Conservation (phyloP, 2,797 vertebrate genomes). For the Rallus crepitans region DNA sequence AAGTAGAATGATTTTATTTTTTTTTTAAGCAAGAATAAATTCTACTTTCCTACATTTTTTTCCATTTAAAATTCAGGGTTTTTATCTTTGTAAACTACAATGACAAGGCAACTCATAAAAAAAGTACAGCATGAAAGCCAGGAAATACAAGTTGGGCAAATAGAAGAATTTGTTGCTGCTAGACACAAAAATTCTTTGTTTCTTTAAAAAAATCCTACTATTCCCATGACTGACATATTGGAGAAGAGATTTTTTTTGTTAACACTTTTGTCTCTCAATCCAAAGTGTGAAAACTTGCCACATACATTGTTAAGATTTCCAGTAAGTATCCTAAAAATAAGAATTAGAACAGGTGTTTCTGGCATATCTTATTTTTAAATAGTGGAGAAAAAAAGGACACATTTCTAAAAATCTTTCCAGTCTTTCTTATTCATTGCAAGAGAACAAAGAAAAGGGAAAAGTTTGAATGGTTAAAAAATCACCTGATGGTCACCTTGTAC, state of each 20-base stretch:
- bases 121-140: not conserved
- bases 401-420: not conserved
- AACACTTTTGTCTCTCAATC: not conserved
- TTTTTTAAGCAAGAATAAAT: not conserved
- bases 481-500: not conserved
- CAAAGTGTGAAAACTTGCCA: not conserved
- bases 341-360: not conserved
- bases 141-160: not conserved
- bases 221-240: not conserved
- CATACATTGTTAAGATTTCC: not conserved
- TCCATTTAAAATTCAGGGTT: not conserved
- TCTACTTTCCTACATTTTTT: not conserved
- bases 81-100: not conserved
- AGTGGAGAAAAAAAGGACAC: accelerated
- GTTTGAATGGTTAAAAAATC: not conserved
- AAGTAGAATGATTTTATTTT: not conserved
- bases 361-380: not conserved
- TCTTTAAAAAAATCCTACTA: not conserved
- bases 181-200: not conserved
- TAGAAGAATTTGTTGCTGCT: not conserved
- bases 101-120: not conserved
- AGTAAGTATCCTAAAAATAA: not conserved
- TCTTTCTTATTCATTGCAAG: not conserved
- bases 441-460: not conserved
- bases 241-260: not conserved